Evolutionary conservation across 2,888 invertebrate genomes (phyloP), one percentile per base, ranked within the genome.

Genomic region (Xestia c-nigrum): DNA sequence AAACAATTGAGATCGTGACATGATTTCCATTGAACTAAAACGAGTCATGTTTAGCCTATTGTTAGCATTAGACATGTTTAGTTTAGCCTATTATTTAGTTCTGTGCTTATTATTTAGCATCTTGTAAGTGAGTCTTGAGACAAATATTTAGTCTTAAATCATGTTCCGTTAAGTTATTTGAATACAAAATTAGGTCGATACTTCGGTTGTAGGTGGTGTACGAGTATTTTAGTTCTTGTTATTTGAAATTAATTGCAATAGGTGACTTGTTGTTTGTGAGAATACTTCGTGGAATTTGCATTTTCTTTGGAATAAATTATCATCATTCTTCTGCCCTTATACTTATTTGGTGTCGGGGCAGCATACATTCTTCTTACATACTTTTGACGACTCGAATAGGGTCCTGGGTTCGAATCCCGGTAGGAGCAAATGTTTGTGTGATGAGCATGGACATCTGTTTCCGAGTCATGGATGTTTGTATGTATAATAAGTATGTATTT

Each of bases 1-100:
- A 38, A 69, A 72, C 64, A 82, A 81, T 66, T 57, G 14, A 9
- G 66, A 72, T 82, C 82, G 85, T 85, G 82, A 85, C 69, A 43
- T 63, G 83, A 73, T 82, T 76, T 67, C 46, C 76, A 70, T 85
- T 82, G 19, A 72, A 52, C 61, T 57, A 16, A 76, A 55, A 66
- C 38, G 43, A 19, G 52, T 12, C 50, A n/a, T 66, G 38, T 76
- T 78, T 31, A 52, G 50, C 38, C 46, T 43, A 38, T 43, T 63
- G 59, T 72, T 76, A 67, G 72, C 40, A 81, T 40, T 55, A 55
- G 63, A 73, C n/a, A 24, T 72, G 47, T 57, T 50, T 69, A 16
- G 61, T 76, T 73, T 46, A 46, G 81, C 6, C 61, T 47, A 81
- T 73, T 40, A 73, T 61, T 80, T 74, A 76, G 57, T 46, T 3